phyloP scores from a whole-genome alignment of 1,140 invertebrate genomes.

The Rhagoletis pomonella region DNA sequence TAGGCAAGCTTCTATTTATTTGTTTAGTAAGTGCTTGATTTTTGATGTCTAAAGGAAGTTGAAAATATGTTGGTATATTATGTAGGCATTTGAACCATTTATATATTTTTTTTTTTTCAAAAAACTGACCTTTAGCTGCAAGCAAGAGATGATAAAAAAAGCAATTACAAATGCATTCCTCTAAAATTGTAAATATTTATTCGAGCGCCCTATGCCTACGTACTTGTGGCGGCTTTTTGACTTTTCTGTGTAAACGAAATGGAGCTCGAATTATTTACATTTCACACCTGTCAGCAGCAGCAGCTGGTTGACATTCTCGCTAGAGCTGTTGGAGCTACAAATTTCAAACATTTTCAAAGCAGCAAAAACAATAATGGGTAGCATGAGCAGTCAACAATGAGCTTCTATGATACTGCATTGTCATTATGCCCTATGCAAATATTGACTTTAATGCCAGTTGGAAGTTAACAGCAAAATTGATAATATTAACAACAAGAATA shows the following conservation, averaged over 20 bases:
- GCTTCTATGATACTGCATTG: neutral
- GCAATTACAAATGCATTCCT: neutral
- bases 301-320: neutral
- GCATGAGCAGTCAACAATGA: neutral
- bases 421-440: conserved; percentile 27
- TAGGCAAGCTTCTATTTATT: neutral
- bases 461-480: neutral
- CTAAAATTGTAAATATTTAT: conserved; percentile 39
- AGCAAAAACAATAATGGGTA: neutral
- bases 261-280: conserved; percentile 6
- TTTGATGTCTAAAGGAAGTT: neutral
- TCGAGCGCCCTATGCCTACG: neutral
- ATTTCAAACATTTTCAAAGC: neutral
- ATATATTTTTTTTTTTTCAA: neutral
- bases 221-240: neutral
- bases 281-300: conserved; percentile 35
- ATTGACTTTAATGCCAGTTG: neutral
- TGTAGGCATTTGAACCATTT: neutral
- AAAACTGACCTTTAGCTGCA: neutral
- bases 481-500: neutral
- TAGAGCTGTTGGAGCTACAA: neutral
- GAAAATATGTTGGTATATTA: neutral
- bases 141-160: neutral
- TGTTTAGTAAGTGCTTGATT: neutral
- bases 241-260: neutral